Percentiles rank a stretch among this genome's conserved stretches.
Evolutionary conservation across 1,140 invertebrate species (phyloP).

Genomic region (Sitophilus oryzae): DNA sequence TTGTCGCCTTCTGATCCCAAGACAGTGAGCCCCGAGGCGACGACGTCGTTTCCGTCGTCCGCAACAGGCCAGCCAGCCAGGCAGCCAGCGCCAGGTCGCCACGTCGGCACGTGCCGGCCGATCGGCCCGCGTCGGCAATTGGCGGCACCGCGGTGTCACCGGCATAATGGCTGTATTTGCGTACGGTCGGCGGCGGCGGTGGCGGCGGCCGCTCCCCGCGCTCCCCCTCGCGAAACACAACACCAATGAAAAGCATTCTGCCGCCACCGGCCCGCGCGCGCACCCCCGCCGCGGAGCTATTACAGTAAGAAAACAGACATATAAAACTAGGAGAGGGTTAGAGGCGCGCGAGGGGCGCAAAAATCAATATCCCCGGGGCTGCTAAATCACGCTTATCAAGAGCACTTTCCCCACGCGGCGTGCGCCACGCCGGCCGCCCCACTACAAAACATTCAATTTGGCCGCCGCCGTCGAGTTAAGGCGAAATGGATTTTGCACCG

Average conservation of each 20-base stretch:
- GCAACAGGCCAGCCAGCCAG: constrained; percentile 15
- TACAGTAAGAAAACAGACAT: constrained; percentile 49
- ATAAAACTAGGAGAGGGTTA: constrained; percentile 48
- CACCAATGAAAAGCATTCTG: constrained; percentile 45
- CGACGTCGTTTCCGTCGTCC: constrained; percentile 13
- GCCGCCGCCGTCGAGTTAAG: constrained; percentile 44
- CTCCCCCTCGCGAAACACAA: constrained; percentile 40
- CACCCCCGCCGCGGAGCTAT: constrained; percentile 43
- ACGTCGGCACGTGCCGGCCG: constrained; percentile 18
- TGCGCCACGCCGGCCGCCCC: constrained; percentile 38
- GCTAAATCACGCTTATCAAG: constrained; percentile 68
- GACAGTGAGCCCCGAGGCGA: constrained; percentile 15
- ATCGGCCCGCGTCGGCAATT: constrained; percentile 5
- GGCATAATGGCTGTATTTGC: constrained; percentile 45
- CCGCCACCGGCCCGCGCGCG: constrained; percentile 38
- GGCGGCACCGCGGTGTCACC: constrained; percentile 29
- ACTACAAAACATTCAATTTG: constrained; percentile 47
- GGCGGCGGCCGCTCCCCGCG: constrained; percentile 22
- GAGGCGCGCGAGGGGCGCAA: constrained; percentile 46
- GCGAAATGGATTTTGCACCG: constrained; percentile 48
- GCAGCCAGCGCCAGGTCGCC: constrained; percentile 41
- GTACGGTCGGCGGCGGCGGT: constrained; percentile 31
- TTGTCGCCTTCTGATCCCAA: constrained; percentile 22
- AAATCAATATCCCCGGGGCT: constrained; percentile 66
- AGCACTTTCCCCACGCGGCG: constrained; percentile 54